Conservation (phyloP, 2,797 vertebrate species). For the Aldrovandia affinis region DNA sequence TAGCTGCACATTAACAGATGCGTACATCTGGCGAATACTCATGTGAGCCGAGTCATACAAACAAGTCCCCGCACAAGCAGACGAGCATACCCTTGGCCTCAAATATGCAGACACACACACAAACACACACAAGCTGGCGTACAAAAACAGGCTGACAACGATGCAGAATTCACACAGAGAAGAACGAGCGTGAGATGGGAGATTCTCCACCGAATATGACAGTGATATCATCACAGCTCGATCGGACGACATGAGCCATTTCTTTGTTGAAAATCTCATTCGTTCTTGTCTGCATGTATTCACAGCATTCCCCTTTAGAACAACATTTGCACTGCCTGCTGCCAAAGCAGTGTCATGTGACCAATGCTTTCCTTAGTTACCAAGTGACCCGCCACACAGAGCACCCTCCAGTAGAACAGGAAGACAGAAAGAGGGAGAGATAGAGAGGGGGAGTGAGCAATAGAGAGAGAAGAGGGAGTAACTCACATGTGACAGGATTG, state of each 20-base stretch:
- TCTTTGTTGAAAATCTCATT: background rate
- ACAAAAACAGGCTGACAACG: background rate
- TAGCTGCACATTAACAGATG: background rate
- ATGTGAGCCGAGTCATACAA: background rate
- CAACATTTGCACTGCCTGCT: background rate
- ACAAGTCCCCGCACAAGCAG: background rate
- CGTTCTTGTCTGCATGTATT: background rate
- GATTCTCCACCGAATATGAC: background rate
- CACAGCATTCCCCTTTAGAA: background rate
- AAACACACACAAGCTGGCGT: background rate
- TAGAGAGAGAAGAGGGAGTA: background rate
- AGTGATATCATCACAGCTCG: background rate
- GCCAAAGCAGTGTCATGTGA: background rate
- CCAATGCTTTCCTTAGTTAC: background rate
- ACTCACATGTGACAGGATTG: slow-evolving; percentile 80
- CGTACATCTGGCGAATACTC: background rate
- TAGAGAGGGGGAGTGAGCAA: slow-evolving; percentile 15
- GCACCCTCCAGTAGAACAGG: background rate
- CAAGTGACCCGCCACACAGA: background rate
- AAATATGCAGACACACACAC: background rate
- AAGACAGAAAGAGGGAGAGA: background rate
- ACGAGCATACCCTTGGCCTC: background rate
- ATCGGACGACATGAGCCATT: background rate
- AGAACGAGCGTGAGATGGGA: background rate
- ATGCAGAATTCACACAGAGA: slow-evolving; percentile 14